These are phyloP conservation scores for Haliclona indistincta DNA, from an alignment of 37 sponge, comb jelly and placozoan genomes.

Conservation along the genomic window DNA sequence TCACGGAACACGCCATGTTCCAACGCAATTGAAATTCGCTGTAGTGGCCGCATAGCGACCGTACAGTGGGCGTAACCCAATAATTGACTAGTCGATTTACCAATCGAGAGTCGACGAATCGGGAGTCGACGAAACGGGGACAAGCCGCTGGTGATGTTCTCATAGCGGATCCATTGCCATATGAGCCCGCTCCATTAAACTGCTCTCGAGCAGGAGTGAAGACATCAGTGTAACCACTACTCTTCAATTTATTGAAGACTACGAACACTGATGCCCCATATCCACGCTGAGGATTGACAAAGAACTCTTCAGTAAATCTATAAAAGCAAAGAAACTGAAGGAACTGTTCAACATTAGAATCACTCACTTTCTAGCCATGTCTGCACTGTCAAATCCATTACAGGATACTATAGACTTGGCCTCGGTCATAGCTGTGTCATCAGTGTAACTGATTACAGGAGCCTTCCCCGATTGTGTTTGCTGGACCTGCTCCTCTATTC, in stretches of 20 bases:
- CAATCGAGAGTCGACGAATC: too few relatives aligned
- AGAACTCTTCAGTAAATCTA: slow-evolving; percentile 65
- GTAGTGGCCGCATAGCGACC: too few relatives aligned
- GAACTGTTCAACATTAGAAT: neutral
- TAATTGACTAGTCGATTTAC: too few relatives aligned
- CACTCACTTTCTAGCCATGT: slow-evolving; percentile 52
- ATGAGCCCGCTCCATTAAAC: slow-evolving; percentile 74
- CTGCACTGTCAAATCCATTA: slow-evolving; percentile 30
- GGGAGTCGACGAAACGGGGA: slow-evolving; percentile 40
- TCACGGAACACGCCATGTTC: too few relatives aligned
- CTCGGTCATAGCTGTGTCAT: slow-evolving; percentile 75
- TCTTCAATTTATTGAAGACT: slow-evolving; percentile 54
- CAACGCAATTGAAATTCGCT: too few relatives aligned
- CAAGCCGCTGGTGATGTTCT: slow-evolving; percentile 70
- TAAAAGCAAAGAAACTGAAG: neutral
- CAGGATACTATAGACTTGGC: slow-evolving; percentile 55
- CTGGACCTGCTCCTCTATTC: slow-evolving; percentile 23
- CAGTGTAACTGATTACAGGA: slow-evolving; percentile 53
- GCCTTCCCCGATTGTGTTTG: slow-evolving; percentile 16
- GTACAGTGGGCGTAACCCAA: too few relatives aligned
- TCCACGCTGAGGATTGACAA: slow-evolving; percentile 57
- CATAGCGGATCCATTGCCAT: slow-evolving; percentile 83
- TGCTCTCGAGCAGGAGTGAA: slow-evolving; percentile 65
- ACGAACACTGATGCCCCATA: slow-evolving; percentile 57
- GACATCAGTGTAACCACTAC: slow-evolving; percentile 27